Evolutionary conservation across 2,797 vertebrate species (phyloP), one percentile per base, ranked within the genome.

Genomic region (Takifugu ocellatus): DNA sequence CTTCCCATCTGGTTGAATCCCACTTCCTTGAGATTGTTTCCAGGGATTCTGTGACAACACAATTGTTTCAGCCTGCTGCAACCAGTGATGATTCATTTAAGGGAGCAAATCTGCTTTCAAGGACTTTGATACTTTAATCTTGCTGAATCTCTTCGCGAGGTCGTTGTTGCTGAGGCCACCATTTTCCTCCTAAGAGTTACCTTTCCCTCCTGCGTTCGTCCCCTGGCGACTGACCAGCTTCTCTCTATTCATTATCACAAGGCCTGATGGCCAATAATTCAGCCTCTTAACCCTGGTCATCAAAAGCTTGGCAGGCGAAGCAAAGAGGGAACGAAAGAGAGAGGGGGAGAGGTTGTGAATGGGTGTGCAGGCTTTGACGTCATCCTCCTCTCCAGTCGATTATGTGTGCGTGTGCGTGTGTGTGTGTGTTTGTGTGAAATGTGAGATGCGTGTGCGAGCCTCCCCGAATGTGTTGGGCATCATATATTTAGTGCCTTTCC

Each of bases 321-420:
- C 26, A 55, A 53, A 51, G 63, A 68, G 75, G 60, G 57, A 52
- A 53, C 58, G 59, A 33, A 21, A 21, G 63, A 51, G 51, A 63
- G 59, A 27, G 24, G 25, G 66, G 50, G 61, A 56, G 59, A 71
- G 70, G 47, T 68, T 79, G 68, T 82, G 81, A 84, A 84, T 85
- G 71, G 70, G 56, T 66, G 59, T 62, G 51, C 54, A 59, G 54
- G 61, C 52, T 84, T 86, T 89, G 87, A 89, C 84, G 81, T 87
- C 87, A 89, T 57, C 39, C 62, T 60, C 58, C 66, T 63, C 77
- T 70, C 67, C 53, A 72, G 74, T 86, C 76, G 67, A 75, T 73
- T 71, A 17, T 68, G 71, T 66, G 56, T 59, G 48, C 72, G 66
- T 56, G 25, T 42, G 25, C 49, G 44, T 48, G 45, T 53, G 44